Percentiles rank a stretch among this genome's conserved stretches.
phyloP scores from a whole-genome alignment of 2,113 vertebrate genomes.

The Trichechus manatus region DNA sequence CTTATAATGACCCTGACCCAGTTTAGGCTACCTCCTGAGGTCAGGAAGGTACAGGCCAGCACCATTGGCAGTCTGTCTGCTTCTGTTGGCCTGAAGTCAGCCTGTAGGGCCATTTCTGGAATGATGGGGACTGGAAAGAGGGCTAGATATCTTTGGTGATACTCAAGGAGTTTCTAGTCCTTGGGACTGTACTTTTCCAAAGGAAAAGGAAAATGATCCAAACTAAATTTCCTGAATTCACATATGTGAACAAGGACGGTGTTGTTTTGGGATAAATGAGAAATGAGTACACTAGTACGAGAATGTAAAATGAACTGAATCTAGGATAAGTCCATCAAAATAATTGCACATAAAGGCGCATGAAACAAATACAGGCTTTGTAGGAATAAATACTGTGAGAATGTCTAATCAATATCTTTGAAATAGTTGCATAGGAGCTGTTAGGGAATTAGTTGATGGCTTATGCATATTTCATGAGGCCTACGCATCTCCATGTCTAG shows the following conservation, averaged over 20 bases:
- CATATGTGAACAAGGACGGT: neutral
- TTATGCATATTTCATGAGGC: neutral
- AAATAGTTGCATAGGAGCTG: neutral
- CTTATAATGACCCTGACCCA: neutral
- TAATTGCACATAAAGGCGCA: neutral
- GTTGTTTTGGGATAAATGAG: neutral
- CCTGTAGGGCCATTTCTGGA: neutral
- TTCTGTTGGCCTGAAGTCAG: neutral
- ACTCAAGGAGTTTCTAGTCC: neutral
- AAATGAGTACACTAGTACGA: neutral
- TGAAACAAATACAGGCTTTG: neutral
- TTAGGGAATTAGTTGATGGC: neutral
- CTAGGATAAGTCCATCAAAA: conserved; percentile 5
- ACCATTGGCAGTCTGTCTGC: neutral
- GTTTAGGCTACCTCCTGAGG: neutral
- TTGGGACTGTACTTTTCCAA: neutral
- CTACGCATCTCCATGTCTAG: rapidly evolving
- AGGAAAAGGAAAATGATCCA: neutral
- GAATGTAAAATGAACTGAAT: neutral
- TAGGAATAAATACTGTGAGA: neutral
- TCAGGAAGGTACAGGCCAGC: neutral
- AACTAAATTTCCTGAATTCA: neutral
- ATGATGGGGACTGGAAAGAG: neutral
- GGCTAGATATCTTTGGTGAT: neutral
- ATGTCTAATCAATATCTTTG: neutral